Evolutionary conservation across 2,888 invertebrate genomes (phyloP), one percentile per base, ranked within the genome.

Genomic region (Allygus modestus): DNA sequence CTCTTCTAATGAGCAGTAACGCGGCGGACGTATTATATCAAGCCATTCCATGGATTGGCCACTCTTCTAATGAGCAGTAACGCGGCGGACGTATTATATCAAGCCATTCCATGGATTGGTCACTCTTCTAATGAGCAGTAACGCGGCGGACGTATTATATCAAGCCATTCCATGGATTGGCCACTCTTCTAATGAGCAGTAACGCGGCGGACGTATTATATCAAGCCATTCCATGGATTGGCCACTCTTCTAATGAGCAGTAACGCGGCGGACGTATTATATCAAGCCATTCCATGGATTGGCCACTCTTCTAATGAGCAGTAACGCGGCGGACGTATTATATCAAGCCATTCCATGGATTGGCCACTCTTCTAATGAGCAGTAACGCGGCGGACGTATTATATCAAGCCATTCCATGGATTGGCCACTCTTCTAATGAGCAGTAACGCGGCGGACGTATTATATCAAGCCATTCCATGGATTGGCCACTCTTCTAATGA

Each of bases 31-130:
- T 65, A 65, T 65, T 65, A 65, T 65, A 65, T 17, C 28, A 28
- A 15, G 31, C 65, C 65, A 65, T 65, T 31, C 12, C 65, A 65
- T 65, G 15, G 65, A 65, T 65, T 65, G 65, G 65, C 65, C 65
- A 65, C 20, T 65, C 28, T 5, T 4, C 17, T 28, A 65, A 65
- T 65, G 65, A 65, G 65, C 65, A 26, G 28, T 28, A 65, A 15
- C 28, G 17, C 28, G 28, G 65, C 23, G n/a, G 17, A 2, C 65
- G 65, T 65, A 65, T 65, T 65, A 65, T 65, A 65, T 17, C 28
- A 28, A 15, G 31, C 65, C 65, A 65, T 65, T 31, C 12, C 65
- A 65, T 65, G 15, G 65, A 65, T 65, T 65, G 31, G 4, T 65
- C 65, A 65, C 20, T 65, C 28, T 5, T 4, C 17, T 28, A 65